Evolutionary conservation across 1,140 invertebrate species (phyloP).

Genomic region (Rhysida immarginata): DNA sequence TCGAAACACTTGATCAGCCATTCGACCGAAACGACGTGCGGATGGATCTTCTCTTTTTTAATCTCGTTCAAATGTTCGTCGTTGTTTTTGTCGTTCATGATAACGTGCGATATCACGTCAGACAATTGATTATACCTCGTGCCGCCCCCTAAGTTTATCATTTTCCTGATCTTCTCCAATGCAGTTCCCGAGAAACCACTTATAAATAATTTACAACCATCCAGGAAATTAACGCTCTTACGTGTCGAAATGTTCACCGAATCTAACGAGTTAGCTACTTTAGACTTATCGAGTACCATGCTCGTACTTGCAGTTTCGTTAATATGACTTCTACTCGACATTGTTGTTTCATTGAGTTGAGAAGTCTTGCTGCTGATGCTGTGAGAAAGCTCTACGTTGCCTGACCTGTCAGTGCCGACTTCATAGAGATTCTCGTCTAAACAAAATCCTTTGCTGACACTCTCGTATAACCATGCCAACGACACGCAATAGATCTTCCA

Average conservation of each 20-base stretch:
- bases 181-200: conserved; percentile 44
- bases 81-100: conserved; percentile 40
- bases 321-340: conserved; percentile 16
- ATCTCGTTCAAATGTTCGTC: conserved; percentile 14
- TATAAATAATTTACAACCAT: conserved; percentile 58
- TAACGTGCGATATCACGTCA: conserved; percentile 60
- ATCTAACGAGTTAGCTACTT: conserved; percentile 9
- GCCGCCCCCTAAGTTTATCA: conserved; percentile 63
- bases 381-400: conserved; percentile 9
- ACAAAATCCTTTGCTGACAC: conserved; percentile 51
- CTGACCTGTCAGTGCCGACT: conserved; percentile 29
- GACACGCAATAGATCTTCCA: conserved; percentile 55
- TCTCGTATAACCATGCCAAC: conserved; percentile 61
- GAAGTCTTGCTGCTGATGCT: background rate
- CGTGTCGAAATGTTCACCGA: background rate
- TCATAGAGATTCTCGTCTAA: conserved; percentile 48
- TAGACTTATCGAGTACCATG: conserved; percentile 17
- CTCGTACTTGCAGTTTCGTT: conserved; percentile 8
- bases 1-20: conserved; percentile 61
- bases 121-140: conserved; percentile 57
- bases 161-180: conserved; percentile 55
- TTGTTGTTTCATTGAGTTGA: conserved; percentile 21
- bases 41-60: conserved; percentile 30
- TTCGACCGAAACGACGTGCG: conserved; percentile 44
- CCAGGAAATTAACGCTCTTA: conserved; percentile 41